Evolutionary conservation across 1,140 invertebrate species (phyloP).

Genomic region (Drosophila miranda): DNA sequence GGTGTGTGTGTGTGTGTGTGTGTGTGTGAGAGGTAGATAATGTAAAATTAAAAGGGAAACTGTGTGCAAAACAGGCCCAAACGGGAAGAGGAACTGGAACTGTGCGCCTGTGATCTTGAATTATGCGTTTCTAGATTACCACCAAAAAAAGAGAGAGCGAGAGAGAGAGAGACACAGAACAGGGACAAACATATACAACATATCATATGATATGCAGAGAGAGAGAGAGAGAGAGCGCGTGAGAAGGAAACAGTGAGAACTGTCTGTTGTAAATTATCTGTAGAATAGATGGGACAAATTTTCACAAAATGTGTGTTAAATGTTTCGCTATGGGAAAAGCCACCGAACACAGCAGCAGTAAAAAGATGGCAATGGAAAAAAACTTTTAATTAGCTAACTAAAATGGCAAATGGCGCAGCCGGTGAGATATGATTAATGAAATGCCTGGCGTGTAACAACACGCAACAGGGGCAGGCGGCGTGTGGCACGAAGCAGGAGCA

Average conservation of each 20-base stretch:
- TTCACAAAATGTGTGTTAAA: constrained; percentile 70
- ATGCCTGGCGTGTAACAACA: constrained; percentile 72
- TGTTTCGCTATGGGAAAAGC: constrained; percentile 46
- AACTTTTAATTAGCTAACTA: constrained; percentile 78
- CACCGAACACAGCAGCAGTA: background rate
- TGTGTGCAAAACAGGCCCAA: constrained; percentile 73
- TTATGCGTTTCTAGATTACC: constrained; percentile 73
- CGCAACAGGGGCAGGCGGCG: constrained; percentile 24
- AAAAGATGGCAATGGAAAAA: constrained; percentile 19
- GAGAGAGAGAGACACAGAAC: constrained; percentile 12
- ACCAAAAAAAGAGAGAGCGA: constrained; percentile 10
- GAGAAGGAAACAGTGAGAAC: constrained; percentile 7
- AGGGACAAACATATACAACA: constrained; percentile 6
- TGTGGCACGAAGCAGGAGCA: constrained; percentile 9
- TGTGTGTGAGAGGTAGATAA: constrained; percentile 67
- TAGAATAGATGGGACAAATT: constrained; percentile 49
- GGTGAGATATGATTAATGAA: constrained; percentile 78
- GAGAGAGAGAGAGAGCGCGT: constrained; percentile 10
- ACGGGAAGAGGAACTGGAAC: constrained; percentile 73
- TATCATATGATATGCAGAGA: constrained; percentile 5
- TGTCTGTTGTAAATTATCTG: constrained; percentile 35
- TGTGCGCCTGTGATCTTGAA: constrained; percentile 76
- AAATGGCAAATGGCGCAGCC: constrained; percentile 72
- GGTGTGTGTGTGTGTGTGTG: constrained; percentile 33
- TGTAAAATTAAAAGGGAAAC: constrained; percentile 80